A percentile compares a stretch with the other conserved stretches of the same genome.
phyloP scores from a whole-genome alignment of 2,113 vertebrate species.

The Cacatua alba region DNA sequence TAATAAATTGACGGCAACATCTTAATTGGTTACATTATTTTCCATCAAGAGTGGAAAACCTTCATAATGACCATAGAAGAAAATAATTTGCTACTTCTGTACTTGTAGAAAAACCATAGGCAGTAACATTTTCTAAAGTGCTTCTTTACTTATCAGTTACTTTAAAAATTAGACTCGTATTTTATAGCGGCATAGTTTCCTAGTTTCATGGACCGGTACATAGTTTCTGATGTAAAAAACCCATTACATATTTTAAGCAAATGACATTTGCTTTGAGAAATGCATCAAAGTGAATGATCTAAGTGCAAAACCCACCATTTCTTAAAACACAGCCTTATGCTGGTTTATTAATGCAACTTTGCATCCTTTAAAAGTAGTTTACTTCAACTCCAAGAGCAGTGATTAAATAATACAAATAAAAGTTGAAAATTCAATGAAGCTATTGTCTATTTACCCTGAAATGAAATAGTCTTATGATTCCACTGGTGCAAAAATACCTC shows the following conservation, averaged over 20 bases:
- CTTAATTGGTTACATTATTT: neutral
- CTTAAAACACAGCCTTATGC: constrained; percentile 56
- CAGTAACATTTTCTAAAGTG: constrained; percentile 65
- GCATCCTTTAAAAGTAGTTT: constrained; percentile 76
- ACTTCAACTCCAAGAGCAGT: constrained; percentile 72
- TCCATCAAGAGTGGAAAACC: neutral
- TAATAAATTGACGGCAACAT: neutral
- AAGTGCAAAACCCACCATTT: constrained; percentile 50
- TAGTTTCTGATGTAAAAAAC: constrained; percentile 66
- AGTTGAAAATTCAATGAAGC: constrained; percentile 70
- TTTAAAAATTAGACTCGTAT: neutral
- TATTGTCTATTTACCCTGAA: constrained; percentile 76
- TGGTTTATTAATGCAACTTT: constrained; percentile 74
- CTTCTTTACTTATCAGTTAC: constrained; percentile 45
- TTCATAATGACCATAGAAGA: neutral
- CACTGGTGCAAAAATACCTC: constrained; percentile 74
- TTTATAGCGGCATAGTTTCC: neutral
- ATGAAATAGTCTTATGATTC: constrained; percentile 65
- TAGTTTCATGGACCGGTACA: constrained; percentile 2
- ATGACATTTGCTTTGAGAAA: constrained; percentile 31
- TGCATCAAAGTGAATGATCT: neutral
- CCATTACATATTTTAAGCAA: constrained; percentile 4
- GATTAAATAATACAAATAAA: constrained; percentile 79
- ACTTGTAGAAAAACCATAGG: constrained; percentile 43
- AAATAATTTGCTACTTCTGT: neutral